Evolutionary conservation across 2,888 invertebrate genomes (phyloP).

Genomic region (Bombylius major): DNA sequence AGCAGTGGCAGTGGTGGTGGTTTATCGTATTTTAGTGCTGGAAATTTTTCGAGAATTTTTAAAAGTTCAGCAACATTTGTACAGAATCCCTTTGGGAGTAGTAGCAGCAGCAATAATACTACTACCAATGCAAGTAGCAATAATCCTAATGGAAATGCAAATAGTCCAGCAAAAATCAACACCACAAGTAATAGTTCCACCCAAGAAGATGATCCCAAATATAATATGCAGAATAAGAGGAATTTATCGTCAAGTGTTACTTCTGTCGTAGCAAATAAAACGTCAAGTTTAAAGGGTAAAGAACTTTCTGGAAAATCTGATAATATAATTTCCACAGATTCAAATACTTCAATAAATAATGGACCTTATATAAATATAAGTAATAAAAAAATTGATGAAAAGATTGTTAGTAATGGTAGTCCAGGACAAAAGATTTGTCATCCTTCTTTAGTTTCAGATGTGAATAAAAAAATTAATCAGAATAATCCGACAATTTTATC

Average conservation of each 20-base stretch:
- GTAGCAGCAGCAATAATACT: not conserved
- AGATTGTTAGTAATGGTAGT: constrained; percentile 1
- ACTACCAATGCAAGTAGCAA: not conserved
- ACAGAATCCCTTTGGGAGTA: constrained; percentile 13
- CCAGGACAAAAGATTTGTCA: constrained; percentile 1
- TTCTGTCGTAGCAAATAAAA: not conserved
- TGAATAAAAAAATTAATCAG: constrained; percentile 1
- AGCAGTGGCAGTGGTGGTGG: not conserved
- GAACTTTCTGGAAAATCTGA: not conserved
- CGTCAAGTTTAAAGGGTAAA: not conserved
- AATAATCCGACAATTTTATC: not conserved
- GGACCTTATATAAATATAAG: not conserved
- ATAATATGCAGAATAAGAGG: constrained; percentile 1
- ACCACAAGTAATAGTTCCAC: not conserved
- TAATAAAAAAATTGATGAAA: not conserved
- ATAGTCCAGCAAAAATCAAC: constrained; percentile 1
- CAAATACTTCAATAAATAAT: not conserved
- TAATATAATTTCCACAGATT: not conserved
- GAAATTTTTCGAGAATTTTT: constrained; percentile 16
- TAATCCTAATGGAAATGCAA: constrained; percentile 1
- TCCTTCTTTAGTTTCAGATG: not conserved
- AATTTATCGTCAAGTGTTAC: not conserved
- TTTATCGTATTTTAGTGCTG: constrained; percentile 14
- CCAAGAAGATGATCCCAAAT: not conserved
- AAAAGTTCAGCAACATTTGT: constrained; percentile 16